Conservation (phyloP, 2,113 vertebrate species). For the Triplophysa rosa region DNA sequence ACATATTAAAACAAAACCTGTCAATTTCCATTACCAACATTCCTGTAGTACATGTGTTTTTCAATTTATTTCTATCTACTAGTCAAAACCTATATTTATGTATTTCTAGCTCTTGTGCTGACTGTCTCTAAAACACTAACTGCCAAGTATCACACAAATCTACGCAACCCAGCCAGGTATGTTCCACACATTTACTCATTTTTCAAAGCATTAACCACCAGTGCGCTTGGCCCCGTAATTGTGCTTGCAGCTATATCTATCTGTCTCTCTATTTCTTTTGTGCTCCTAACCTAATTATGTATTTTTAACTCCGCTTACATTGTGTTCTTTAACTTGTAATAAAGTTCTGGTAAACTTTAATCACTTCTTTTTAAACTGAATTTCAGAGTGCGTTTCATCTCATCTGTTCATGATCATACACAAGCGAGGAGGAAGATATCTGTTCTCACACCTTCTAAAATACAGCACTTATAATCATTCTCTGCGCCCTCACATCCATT, state of each 20-base stretch:
- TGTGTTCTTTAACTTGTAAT: background rate
- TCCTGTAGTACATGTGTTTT: too few species aligned
- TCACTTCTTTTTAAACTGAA: constrained; percentile 6
- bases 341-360: constrained; percentile 15
- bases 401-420: background rate
- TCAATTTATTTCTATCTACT: too few species aligned
- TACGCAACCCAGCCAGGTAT: too few species aligned
- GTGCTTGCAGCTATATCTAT: background rate
- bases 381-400: constrained; percentile 13
- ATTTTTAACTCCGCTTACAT: background rate
- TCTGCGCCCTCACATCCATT: constrained; percentile 47
- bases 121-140: too few species aligned
- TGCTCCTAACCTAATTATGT: background rate
- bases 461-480: constrained; percentile 47
- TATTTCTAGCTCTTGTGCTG: too few species aligned
- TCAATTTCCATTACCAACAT: too few species aligned
- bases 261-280: background rate
- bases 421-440: constrained; percentile 7
- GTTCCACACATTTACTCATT: too few species aligned
- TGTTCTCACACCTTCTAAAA: constrained; percentile 28
- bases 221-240: too few species aligned
- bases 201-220: too few species aligned
- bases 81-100: too few species aligned
- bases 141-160: too few species aligned
- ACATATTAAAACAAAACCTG: too few species aligned